A percentile compares a stretch with the other conserved stretches of the same genome.
These are phyloP conservation scores for Silurus meridionalis DNA, from an alignment of 2,113 vertebrate genomes.

Conservation along the genomic window DNA sequence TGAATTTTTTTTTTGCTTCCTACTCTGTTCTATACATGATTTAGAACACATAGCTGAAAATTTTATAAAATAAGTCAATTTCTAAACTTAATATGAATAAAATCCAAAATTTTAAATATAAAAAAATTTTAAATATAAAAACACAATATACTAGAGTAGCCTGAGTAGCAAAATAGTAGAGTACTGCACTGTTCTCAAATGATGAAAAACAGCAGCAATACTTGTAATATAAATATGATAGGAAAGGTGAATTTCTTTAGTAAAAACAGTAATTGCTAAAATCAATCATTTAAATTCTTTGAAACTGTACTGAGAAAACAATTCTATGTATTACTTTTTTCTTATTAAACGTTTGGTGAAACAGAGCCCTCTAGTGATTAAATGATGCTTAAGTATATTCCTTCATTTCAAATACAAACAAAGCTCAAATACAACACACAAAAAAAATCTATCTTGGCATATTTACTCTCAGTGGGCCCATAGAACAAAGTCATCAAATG, in stretches of 20 bases:
- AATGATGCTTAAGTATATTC: not conserved
- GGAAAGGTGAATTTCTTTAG: not conserved
- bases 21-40: no score
- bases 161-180: not conserved
- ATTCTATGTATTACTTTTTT: not conserved
- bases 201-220: not conserved
- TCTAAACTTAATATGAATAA: not conserved
- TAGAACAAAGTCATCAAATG: not conserved
- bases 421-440: not conserved
- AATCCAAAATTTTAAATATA: not conserved
- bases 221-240: not conserved
- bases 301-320: not conserved
- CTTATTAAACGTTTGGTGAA: not conserved
- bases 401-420: constrained; percentile 7
- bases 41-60: not conserved
- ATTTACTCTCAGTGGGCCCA: not conserved
- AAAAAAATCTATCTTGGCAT: not conserved
- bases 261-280: not conserved
- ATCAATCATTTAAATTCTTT: not conserved
- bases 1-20: not conserved
- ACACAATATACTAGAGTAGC: no score
- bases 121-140: no score
- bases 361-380: constrained; percentile 53
- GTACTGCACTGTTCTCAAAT: not conserved
- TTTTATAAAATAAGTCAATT: not conserved